Evolutionary conservation across 2,888 invertebrate genomes (phyloP).

Genomic region (Diplazon laetatorius): DNA sequence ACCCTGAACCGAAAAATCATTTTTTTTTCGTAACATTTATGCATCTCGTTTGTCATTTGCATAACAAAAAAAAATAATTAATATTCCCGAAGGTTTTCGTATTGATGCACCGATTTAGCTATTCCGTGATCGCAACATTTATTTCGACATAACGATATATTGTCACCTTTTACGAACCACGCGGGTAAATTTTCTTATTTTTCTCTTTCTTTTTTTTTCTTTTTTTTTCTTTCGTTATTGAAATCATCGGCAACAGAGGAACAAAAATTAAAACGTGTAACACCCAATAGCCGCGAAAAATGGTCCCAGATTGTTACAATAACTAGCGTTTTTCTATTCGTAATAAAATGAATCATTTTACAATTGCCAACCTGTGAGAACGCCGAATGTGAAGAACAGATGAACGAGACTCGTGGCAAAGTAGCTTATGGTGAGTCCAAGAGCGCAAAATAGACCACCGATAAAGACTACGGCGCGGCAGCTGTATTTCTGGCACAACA

Average conservation of each 20-base stretch:
- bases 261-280: constrained; percentile 53
- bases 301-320: neutral
- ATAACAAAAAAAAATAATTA: neutral
- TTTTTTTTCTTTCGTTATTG: neutral
- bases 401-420: constrained; percentile 88
- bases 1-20: neutral
- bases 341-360: constrained; percentile 11
- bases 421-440: constrained; percentile 88
- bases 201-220: neutral
- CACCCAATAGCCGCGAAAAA: neutral
- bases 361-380: constrained; percentile 86
- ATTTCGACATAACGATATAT: neutral
- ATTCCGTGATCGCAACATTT: constrained; percentile 40
- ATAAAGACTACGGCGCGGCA: constrained; percentile 89
- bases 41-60: too few relatives aligned
- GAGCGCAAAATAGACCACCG: constrained; percentile 88
- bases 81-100: constrained; percentile 31
- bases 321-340: neutral
- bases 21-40: neutral
- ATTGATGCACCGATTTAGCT: constrained; percentile 37
- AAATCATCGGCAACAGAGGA: constrained; percentile 45
- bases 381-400: constrained; percentile 88
- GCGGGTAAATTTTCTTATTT: neutral
- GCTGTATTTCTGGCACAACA: constrained; percentile 86
- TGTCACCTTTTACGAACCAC: too few relatives aligned